These are phyloP conservation scores for Pseudoatta argentina DNA, from an alignment of 1,140 invertebrate species.

Conservation along the genomic window DNA sequence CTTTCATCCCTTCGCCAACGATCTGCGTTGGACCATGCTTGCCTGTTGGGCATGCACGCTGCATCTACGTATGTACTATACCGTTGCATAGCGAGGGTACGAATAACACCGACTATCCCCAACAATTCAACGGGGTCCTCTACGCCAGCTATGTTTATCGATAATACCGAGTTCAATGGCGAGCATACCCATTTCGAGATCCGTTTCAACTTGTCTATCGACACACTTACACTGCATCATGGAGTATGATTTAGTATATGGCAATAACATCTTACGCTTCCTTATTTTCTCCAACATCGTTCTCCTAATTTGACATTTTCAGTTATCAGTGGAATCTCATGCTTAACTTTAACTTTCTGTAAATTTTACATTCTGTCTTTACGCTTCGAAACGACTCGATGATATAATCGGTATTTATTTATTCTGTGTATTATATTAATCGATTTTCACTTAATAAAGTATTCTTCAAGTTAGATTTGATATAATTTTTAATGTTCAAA, in stretches of 20 bases:
- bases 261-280: not conserved
- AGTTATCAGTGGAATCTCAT: not conserved
- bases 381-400: not conserved
- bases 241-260: conserved; percentile 5
- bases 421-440: not conserved
- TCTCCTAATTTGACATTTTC: not conserved
- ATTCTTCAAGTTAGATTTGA: not conserved
- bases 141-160: conserved; percentile 53
- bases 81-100: conserved; percentile 45
- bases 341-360: not conserved
- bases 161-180: conserved; percentile 47
- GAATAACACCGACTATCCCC: conserved; percentile 59
- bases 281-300: not conserved
- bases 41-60: conserved; percentile 49
- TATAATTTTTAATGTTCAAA: not conserved
- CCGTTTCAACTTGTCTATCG: conserved; percentile 57
- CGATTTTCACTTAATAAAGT: not conserved
- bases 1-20: not conserved
- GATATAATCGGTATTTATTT: not conserved
- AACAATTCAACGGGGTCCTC: conserved; percentile 62
- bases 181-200: conserved; percentile 59
- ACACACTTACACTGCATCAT: conserved; percentile 46
- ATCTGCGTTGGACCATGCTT: conserved; percentile 26
- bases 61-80: conserved; percentile 54
- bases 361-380: not conserved